A percentile compares a stretch with the other conserved stretches of the same genome.
These are phyloP conservation scores for Leptinotarsa peninsularis DNA, from an alignment of 2,888 invertebrate genomes.

Conservation along the genomic window DNA sequence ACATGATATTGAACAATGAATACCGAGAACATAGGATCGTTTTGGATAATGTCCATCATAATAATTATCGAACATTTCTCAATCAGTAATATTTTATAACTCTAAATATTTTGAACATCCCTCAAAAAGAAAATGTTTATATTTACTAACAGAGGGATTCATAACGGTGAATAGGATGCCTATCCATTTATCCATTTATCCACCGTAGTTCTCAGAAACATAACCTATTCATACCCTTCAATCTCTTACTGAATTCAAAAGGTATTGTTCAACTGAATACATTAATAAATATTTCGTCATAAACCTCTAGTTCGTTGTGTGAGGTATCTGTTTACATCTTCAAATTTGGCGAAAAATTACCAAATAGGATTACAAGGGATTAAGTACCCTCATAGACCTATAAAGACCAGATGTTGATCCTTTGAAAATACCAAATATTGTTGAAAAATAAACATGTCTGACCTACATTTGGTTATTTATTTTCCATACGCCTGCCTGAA, in stretches of 20 bases:
- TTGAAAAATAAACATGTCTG: slow-evolving; percentile 13
- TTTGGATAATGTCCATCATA: too few species aligned
- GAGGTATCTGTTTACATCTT: slow-evolving; percentile 51
- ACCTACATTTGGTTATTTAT: slow-evolving; percentile 21
- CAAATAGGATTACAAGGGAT: slow-evolving; percentile 53
- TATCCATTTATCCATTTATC: background rate
- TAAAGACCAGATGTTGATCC: slow-evolving; percentile 25
- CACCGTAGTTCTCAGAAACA: background rate
- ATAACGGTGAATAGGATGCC: background rate
- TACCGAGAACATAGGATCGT: too few species aligned
- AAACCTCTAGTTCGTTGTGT: slow-evolving; percentile 40
- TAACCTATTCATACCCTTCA: background rate
- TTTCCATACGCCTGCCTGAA: background rate
- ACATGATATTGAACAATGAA: too few species aligned
- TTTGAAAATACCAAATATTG: slow-evolving; percentile 8
- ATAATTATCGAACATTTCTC: too few species aligned
- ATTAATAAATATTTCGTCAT: slow-evolving; percentile 28
- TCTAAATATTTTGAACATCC: too few species aligned
- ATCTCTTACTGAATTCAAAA: background rate
- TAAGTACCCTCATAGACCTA: slow-evolving; percentile 33
- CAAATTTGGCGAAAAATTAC: slow-evolving; percentile 49
- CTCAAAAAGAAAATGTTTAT: too few species aligned
- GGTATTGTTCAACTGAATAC: slow-evolving; percentile 3
- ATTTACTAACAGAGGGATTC: too few species aligned
- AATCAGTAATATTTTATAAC: too few species aligned